Percentiles rank a stretch among this genome's conserved stretches.
phyloP scores from a whole-genome alignment of 2,888 invertebrate genomes.

The Aethes cnicana region DNA sequence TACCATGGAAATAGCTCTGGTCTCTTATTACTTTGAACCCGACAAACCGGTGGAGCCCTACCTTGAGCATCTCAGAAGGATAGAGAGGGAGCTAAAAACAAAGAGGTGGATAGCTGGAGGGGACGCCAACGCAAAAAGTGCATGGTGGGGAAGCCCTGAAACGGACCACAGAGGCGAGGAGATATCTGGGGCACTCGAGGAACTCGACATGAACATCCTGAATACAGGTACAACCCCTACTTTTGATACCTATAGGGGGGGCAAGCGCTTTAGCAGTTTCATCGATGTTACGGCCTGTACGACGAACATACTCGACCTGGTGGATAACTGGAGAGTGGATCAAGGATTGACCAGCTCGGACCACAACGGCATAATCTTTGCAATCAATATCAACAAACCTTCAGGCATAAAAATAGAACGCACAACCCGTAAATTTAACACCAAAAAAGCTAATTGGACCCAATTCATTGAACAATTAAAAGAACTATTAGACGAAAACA shows the following conservation, averaged over 20 bases:
- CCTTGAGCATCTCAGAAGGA: conserved; percentile 23
- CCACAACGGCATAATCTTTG: background rate
- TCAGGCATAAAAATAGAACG: background rate
- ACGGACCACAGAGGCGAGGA: conserved; percentile 20
- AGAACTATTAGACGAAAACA: background rate
- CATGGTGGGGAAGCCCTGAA: background rate
- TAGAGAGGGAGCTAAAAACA: background rate
- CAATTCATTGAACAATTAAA: background rate
- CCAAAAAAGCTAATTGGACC: no score
- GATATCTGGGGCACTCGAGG: conserved; percentile 17
- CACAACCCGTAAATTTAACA: background rate
- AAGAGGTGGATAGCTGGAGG: background rate
- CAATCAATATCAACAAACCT: background rate
- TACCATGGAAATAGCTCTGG: background rate
- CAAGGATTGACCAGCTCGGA: background rate
- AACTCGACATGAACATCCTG: conserved; percentile 33
- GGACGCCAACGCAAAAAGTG: conserved; percentile 31
- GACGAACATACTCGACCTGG: background rate
- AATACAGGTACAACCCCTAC: conserved; percentile 38
- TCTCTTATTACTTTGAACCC: conserved; percentile 34
- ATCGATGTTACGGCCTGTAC: background rate
- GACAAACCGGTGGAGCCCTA: conserved; percentile 19
- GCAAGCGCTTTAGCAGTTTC: background rate
- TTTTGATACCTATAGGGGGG: conserved; percentile 35
- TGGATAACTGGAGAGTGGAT: background rate